A percentile compares a stretch with the other conserved stretches of the same genome.
phyloP scores from a whole-genome alignment of 2,113 vertebrate genomes.

The Muntiacus muntjak region DNA sequence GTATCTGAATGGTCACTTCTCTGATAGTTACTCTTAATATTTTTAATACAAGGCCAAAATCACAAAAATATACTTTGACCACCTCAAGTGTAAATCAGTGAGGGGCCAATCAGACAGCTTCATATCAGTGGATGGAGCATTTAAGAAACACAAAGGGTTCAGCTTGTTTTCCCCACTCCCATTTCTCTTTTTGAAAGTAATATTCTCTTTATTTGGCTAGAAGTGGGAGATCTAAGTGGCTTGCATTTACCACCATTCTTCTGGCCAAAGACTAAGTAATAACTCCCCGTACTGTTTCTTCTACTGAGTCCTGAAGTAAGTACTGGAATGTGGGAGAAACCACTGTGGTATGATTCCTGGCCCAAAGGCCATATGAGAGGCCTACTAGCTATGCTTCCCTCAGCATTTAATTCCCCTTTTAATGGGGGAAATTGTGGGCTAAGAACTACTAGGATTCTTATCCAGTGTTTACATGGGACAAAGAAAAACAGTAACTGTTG shows the following conservation, averaged over 20 bases:
- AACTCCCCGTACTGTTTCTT: neutral
- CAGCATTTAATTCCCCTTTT: neutral
- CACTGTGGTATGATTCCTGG: neutral
- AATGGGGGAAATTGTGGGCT: neutral
- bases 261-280: conserved; percentile 13
- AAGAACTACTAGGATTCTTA: conserved; percentile 20
- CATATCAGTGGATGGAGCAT: neutral
- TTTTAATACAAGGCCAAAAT: conserved; percentile 13
- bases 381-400: neutral
- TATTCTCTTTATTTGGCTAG: neutral
- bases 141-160: conserved; percentile 8
- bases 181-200: neutral
- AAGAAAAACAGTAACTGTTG: conserved; percentile 14
- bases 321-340: neutral
- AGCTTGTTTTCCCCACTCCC: neutral
- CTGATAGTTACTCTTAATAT: neutral
- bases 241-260: neutral
- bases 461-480: conserved; percentile 9
- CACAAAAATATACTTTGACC: neutral
- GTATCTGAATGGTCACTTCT: neutral
- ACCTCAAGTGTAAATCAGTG: neutral
- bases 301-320: neutral
- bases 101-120: neutral
- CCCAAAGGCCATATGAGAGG: neutral
- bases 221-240: neutral